Evolutionary conservation across 2,797 vertebrate species (phyloP), one percentile per base, ranked within the genome.

Genomic region (Oreochromis mossambicus): DNA sequence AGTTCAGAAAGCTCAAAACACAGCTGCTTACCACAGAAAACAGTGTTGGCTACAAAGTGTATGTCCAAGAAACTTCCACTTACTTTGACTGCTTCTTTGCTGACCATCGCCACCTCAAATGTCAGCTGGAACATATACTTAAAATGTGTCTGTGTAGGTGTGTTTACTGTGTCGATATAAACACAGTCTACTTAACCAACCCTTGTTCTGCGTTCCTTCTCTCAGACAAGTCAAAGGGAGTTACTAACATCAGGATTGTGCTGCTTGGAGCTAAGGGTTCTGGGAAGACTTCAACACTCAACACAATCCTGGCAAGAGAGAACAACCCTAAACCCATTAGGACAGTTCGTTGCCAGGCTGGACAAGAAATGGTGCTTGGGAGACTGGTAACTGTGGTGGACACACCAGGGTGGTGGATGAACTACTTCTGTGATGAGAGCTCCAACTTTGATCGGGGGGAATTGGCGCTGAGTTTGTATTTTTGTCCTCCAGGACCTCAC

Each of bases 401-500:
- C 91, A 96, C 95, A 0, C 95, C 95, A 0, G 95, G 95, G 75
- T 96, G 95, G 95, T 95, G 95, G 95, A 94, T 85, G 92, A 95
- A 95, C 86, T 95, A 93, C 90, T 93, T 92, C 80, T 21, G 81
- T 5, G 70, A 89, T 0, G 91, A 96, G 81, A 95, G 56, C 10
- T 34, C 94, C 5, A 5, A 55, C 24, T 95, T 95, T 3, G 94
- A 96, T 86, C 84, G 29, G 9, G 58, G 93, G 89, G 91, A 96
- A 94, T 10, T 95, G 76, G 70, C 78, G n/a, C 48, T 94, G 24
- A 91, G 96, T 11, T 34, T 89, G 61, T 92, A 90, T 3, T 91
- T 95, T 17, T 95, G 93, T 6, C 94, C 90, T n/a, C 96, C 96
- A 0, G 97, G 96, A 21, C 96, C 97, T n/a, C 95, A 97, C 0